Evolutionary conservation across 2,113 vertebrate genomes (phyloP).

Genomic region (Nyctibius bracteatus): DNA sequence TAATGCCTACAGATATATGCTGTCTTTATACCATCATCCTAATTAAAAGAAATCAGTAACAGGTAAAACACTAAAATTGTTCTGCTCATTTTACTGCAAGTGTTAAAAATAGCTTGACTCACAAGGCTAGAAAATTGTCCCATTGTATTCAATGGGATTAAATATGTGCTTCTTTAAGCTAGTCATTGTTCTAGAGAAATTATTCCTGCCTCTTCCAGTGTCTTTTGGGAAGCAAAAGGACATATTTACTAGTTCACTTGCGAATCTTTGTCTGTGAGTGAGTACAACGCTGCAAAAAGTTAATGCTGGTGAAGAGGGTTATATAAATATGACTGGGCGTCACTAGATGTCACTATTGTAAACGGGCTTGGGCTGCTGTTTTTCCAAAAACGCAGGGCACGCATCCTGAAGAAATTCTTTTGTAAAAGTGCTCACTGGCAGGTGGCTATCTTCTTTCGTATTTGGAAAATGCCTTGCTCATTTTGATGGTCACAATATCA

Average conservation of each 20-base stretch:
- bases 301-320: not conserved
- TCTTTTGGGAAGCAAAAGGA: not conserved
- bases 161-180: not conserved
- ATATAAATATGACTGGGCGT: not conserved
- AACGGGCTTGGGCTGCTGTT: not conserved
- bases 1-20: not conserved
- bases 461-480: not conserved
- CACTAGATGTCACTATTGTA: constrained; percentile 44
- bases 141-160: not conserved
- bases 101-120: not conserved
- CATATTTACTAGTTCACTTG: not conserved
- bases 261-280: not conserved
- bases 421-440: not conserved
- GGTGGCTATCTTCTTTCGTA: not conserved
- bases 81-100: not conserved
- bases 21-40: not conserved
- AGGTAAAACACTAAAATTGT: not conserved
- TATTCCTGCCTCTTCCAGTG: not conserved
- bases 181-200: not conserved
- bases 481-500: not conserved
- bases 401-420: not conserved
- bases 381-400: not conserved
- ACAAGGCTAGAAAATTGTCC: not conserved
- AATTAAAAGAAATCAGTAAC: not conserved
- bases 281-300: not conserved